Conservation (phyloP, 2,888 invertebrate species). For the Metellina segmentata region DNA sequence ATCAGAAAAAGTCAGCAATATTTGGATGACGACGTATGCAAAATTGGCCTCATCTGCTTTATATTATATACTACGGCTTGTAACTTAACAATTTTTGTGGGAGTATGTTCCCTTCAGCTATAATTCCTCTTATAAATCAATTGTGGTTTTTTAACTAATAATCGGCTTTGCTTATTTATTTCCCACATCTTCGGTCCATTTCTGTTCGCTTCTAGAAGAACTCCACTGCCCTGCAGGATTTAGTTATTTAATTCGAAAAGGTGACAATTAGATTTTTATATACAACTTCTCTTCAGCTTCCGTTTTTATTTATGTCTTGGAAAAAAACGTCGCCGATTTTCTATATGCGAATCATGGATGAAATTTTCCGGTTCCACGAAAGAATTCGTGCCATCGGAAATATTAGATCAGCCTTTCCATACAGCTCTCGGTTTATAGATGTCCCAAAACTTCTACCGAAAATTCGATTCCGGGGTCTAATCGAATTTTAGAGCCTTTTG, state of each 20-base stretch:
- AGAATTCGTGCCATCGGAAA: not conserved
- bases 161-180: too few relatives aligned
- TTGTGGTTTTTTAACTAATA: too few relatives aligned
- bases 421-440: not conserved
- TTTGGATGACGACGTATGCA: too few relatives aligned
- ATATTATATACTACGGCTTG: too few relatives aligned
- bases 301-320: not conserved
- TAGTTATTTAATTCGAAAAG: not conserved
- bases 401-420: not conserved
- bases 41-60: too few relatives aligned
- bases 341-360: not conserved
- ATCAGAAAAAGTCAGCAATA: too few relatives aligned
- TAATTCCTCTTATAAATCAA: too few relatives aligned
- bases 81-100: too few relatives aligned
- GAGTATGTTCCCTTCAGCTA: too few relatives aligned
- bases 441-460: not conserved
- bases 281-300: not conserved
- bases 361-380: not conserved
- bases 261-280: not conserved
- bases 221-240: too few relatives aligned
- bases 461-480: not conserved
- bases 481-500: not conserved
- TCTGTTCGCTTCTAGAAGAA: too few relatives aligned
- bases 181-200: not conserved
- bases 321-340: not conserved